These are phyloP conservation scores for Empis stercorea DNA, from an alignment of 2,888 invertebrate species.

Conservation along the genomic window DNA sequence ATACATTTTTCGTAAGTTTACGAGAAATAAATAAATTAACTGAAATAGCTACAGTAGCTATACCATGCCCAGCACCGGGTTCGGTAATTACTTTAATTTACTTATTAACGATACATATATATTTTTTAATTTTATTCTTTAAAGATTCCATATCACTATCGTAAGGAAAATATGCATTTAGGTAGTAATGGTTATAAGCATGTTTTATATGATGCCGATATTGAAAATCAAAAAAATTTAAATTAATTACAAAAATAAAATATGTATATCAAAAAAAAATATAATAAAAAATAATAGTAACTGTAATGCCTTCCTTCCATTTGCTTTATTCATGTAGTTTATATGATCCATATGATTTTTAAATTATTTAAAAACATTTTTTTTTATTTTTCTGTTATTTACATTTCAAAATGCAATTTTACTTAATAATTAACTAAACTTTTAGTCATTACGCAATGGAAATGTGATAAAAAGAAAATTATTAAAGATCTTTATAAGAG, in stretches of 20 bases:
- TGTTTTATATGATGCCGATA: conserved; percentile 27
- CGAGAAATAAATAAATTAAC: conserved; percentile 33
- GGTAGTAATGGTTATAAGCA: conserved; percentile 36
- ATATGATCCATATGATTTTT: no score
- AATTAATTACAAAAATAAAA: background rate
- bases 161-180: conserved; percentile 34
- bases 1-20: conserved; percentile 30
- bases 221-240: background rate
- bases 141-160: conserved; percentile 33
- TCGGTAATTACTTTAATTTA: conserved; percentile 21
- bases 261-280: no score
- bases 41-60: conserved; percentile 35
- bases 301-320: no score
- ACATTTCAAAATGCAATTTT: no score
- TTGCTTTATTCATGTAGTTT: no score
- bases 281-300: no score
- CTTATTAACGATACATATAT: background rate
- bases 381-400: no score
- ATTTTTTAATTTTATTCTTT: background rate
- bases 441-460: no score
- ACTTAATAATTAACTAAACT: no score
- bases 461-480: no score
- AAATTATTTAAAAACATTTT: no score
- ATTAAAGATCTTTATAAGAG: no score
- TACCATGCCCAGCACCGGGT: conserved; percentile 34